phyloP scores from a whole-genome alignment of 2,888 invertebrate genomes.

The Agrilus mali region DNA sequence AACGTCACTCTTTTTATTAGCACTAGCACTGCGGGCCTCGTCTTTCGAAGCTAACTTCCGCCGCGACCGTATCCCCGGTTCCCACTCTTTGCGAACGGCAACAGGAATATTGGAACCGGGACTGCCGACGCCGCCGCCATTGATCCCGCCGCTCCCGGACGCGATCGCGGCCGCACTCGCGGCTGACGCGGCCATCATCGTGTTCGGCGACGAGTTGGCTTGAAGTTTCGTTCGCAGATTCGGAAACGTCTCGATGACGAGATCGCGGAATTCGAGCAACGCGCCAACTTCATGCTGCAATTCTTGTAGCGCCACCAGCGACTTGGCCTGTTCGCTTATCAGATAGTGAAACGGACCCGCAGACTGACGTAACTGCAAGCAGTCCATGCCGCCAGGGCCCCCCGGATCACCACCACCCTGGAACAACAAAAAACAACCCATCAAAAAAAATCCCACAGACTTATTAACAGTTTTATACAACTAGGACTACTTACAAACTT shows the following conservation, averaged over 20 bases:
- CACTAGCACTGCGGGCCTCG: constrained; percentile 17
- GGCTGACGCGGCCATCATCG: constrained; percentile 29
- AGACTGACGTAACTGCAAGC: constrained; percentile 60
- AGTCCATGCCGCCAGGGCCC: constrained; percentile 56
- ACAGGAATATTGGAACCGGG: constrained; percentile 42
- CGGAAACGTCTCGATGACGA: constrained; percentile 89
- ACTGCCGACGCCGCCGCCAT: constrained; percentile 22
- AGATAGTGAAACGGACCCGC: constrained; percentile 40
- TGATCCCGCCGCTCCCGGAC: constrained; percentile 24
- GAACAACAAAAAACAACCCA: constrained; percentile 11
- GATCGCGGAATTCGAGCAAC: constrained; percentile 80
- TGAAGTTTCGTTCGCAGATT: constrained; percentile 81
- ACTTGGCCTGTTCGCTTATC: constrained; percentile 80
- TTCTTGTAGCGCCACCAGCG: constrained; percentile 75
- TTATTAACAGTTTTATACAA: no score
- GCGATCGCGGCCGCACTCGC: constrained; percentile 20
- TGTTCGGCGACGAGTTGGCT: constrained; percentile 38
- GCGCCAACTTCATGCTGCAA: constrained; percentile 90
- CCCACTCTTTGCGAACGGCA: constrained; percentile 55
- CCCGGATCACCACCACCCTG: constrained; percentile 26
- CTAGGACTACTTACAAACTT: no score
- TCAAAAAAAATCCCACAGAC: not conserved
- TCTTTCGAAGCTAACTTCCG: constrained; percentile 28
- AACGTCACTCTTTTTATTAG: constrained; percentile 40
- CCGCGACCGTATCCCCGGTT: constrained; percentile 67